A percentile compares a stretch with the other conserved stretches of the same genome.
phyloP scores from a whole-genome alignment of 2,797 vertebrate species.

The Rachycentron canadum region DNA sequence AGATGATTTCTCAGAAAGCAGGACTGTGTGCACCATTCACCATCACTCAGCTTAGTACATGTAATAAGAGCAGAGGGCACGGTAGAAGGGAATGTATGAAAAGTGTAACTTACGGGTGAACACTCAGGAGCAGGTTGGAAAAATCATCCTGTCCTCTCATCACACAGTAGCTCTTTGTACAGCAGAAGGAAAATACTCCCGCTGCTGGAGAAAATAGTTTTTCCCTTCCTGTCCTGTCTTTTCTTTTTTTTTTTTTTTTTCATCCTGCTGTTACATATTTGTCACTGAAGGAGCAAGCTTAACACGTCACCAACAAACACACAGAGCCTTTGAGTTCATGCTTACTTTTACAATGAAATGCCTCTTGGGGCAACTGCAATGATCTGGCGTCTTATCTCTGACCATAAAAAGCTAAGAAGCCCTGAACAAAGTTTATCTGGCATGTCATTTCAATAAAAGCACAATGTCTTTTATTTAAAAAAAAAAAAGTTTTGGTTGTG shows the following conservation, averaged over 20 bases:
- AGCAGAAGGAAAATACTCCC: conserved; percentile 62
- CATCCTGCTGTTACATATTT: conserved; percentile 52
- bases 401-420: not conserved
- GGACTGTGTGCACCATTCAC: conserved; percentile 2
- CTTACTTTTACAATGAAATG: conserved; percentile 2
- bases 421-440: not conserved
- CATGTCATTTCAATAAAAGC: conserved; percentile 1
- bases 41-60: conserved; percentile 25
- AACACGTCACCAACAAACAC: conserved; percentile 35
- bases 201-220: conserved; percentile 39
- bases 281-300: conserved; percentile 25
- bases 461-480: not conserved
- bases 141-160: conserved; percentile 56
- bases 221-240: conserved; percentile 34
- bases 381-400: not conserved
- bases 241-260: conserved; percentile 21
- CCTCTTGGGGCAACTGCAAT: not conserved
- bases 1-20: conserved; percentile 31
- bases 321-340: not conserved
- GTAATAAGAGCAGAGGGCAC: conserved; percentile 39
- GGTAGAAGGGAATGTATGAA: conserved; percentile 13
- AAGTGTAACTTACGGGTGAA: conserved; percentile 7
- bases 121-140: conserved; percentile 65
- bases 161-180: conserved; percentile 81
- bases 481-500: not conserved